phyloP scores from a whole-genome alignment of 2,113 vertebrate genomes.

The Leptobrachium ailaonicum region DNA sequence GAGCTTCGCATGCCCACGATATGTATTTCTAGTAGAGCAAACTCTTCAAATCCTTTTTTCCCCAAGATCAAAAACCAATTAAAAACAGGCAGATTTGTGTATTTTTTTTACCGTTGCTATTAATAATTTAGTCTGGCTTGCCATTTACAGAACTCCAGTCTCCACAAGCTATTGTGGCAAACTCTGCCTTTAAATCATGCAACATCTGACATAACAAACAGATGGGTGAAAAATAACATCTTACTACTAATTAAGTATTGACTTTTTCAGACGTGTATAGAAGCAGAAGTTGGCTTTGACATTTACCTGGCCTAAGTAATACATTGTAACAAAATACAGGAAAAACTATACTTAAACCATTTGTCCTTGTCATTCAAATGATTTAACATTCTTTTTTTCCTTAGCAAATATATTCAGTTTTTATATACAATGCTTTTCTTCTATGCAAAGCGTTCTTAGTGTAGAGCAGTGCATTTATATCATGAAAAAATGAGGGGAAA shows the following conservation, averaged over 20 bases:
- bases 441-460: background rate
- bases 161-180: background rate
- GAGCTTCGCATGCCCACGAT: too few species aligned
- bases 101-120: background rate
- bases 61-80: background rate
- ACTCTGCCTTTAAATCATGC: background rate
- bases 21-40: background rate
- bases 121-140: background rate
- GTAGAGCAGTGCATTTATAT: too few species aligned
- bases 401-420: background rate
- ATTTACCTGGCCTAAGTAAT: slow-evolving; percentile 22
- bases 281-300: slow-evolving; percentile 10
- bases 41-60: background rate
- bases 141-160: background rate
- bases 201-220: slow-evolving; percentile 7
- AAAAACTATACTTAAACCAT: background rate
- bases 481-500: too few species aligned
- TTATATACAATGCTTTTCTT: background rate
- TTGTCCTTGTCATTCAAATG: slow-evolving; percentile 5
- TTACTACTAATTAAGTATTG: slow-evolving; percentile 35
- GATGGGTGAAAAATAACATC: slow-evolving; percentile 23
- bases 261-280: slow-evolving; percentile 11
- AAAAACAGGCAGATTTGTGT: background rate
- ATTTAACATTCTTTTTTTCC: background rate
- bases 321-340: slow-evolving; percentile 1